These are phyloP conservation scores for Myripristis jacobus DNA, from an alignment of 2,797 vertebrate genomes.

Conservation along the genomic window DNA sequence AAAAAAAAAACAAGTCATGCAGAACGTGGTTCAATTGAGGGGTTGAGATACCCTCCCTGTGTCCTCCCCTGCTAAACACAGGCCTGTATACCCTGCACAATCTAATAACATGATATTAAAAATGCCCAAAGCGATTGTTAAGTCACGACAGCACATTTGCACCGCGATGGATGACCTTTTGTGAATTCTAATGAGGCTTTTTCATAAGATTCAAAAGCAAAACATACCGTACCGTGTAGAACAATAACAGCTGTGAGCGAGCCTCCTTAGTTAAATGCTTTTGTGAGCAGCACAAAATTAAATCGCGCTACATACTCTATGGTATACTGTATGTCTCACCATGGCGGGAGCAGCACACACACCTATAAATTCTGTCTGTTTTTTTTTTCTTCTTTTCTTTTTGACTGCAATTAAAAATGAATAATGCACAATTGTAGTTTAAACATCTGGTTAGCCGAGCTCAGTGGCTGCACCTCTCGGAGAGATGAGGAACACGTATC, in stretches of 20 bases:
- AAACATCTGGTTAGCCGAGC: constrained; percentile 24
- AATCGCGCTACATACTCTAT: constrained; percentile 23
- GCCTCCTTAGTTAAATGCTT: constrained; percentile 63
- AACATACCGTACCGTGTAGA: constrained; percentile 69
- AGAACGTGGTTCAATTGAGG: constrained; percentile 60
- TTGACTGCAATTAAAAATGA: not conserved
- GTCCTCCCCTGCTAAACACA: constrained; percentile 67
- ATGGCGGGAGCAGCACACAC: not conserved
- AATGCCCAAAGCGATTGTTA: constrained; percentile 82
- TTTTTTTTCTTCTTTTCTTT: constrained; percentile 36
- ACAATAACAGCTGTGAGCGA: constrained; percentile 67
- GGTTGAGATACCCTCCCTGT: constrained; percentile 63
- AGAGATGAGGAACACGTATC: not conserved
- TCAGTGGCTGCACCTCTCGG: not conserved
- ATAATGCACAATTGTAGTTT: constrained; percentile 2
- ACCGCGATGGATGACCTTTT: constrained; percentile 77
- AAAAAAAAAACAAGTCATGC: constrained; percentile 70
- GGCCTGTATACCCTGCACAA: constrained; percentile 62
- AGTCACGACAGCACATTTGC: constrained; percentile 67
- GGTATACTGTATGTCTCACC: not conserved
- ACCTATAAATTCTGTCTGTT: not conserved
- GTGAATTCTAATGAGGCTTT: constrained; percentile 80
- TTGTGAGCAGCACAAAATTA: constrained; percentile 37
- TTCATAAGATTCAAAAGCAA: constrained; percentile 71
- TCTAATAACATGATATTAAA: constrained; percentile 85